Base-by-base conservation (phyloP, 2,888 invertebrate genomes). In the Stegophylla sp. region DNA sequence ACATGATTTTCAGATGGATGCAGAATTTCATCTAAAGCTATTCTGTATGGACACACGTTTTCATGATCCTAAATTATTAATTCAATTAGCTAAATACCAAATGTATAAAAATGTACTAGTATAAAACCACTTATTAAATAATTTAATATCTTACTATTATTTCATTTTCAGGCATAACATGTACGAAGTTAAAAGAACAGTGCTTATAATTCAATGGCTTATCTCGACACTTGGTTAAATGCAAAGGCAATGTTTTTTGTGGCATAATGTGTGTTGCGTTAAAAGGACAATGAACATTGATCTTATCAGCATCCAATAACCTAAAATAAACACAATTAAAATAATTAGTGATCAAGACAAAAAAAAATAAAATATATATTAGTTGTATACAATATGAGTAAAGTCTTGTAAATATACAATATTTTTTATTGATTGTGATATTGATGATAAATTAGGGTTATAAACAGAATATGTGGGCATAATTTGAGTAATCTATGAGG, bases 191-290 rank as follows among this genome's bases (percentile, higher is more conserved):
- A 13, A 4, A 71, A 0, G 13, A 1, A n/a, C 71, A 71, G 4
- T 10, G 34, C 0, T 28, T 28, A 20, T n/a, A 71, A n/a, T 26
- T 51, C 10, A 13, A 0, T 20, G 71, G 41, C 41, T 13, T 71
- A 41, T 71, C 71, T 4, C 53, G 71, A 3, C 71, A 71, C 34
- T 20, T 71, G 9, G 13, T 20, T 17, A 71, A 20, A 53, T 71
- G 71, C 23, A 51, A n/a, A 7, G 3, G 7, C 7, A 71, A 28
- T 1, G 71, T 71, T 34, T 71, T 71, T 9, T 71, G 34, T 3
- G 43, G 66, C 66, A 66, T 71, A 3, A 5, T 4, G 13, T 71
- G 71, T 3, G 13, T 0, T 5, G 13, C 0, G 20, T 71, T 71
- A 13, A 5, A 56, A 4, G 71, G 71, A 34, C 71, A 71, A 20